Conservation (phyloP, 2,797 vertebrate species). For the Gallinago nigripennis region DNA sequence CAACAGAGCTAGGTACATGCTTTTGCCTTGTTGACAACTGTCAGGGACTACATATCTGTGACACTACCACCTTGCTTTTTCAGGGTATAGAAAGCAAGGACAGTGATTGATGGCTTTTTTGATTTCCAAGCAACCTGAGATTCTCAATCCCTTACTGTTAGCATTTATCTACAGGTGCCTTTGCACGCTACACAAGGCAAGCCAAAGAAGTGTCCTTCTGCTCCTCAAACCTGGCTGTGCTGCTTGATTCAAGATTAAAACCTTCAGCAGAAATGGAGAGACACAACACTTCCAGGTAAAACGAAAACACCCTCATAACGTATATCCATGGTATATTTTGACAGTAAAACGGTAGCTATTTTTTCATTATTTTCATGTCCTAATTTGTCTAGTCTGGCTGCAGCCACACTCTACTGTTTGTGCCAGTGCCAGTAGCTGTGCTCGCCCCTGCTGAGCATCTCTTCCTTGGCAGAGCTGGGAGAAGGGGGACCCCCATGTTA, state of each 20-base stretch:
- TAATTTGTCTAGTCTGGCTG: background rate
- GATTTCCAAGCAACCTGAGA: background rate
- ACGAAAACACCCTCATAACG: background rate
- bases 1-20: background rate
- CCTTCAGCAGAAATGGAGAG: background rate
- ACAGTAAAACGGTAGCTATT: background rate
- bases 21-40: slow-evolving; percentile 42
- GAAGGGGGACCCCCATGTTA: background rate
- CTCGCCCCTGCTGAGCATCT: background rate
- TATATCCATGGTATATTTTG: background rate
- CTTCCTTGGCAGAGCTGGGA: background rate
- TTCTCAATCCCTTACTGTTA: slow-evolving; percentile 3
- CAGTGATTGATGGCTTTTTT: background rate
- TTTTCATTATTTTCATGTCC: background rate
- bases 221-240: background rate
- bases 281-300: background rate
- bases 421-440: background rate
- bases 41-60: slow-evolving; percentile 2
- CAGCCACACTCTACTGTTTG: background rate
- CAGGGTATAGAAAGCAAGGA: slow-evolving; percentile 6
- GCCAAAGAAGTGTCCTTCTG: background rate
- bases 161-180: background rate
- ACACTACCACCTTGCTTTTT: slow-evolving; percentile 29
- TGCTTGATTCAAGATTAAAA: background rate
- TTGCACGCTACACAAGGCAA: background rate